phyloP scores from a whole-genome alignment of 1,140 invertebrate genomes.

The Radopholus similis region DNA sequence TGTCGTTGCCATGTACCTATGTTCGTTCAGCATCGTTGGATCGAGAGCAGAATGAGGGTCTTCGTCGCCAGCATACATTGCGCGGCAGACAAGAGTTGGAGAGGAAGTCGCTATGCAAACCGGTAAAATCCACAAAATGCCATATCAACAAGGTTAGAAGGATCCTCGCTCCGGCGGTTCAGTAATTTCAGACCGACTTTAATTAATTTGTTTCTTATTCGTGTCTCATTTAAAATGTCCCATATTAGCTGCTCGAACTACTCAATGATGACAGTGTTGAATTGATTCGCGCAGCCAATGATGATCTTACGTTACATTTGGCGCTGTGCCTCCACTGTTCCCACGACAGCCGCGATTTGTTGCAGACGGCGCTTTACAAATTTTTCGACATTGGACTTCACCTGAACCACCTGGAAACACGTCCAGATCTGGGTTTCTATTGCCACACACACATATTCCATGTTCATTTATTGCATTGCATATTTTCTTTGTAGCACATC shows the following conservation, averaged over 20 bases:
- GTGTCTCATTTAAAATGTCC: neutral
- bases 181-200: neutral
- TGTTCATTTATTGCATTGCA: neutral
- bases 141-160: neutral
- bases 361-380: constrained; percentile 15
- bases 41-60: constrained; percentile 39
- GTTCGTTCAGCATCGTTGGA: constrained; percentile 20
- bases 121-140: constrained; percentile 13
- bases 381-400: constrained; percentile 22
- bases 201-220: neutral
- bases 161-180: neutral
- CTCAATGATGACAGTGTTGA: constrained; percentile 52
- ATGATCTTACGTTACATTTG: constrained; percentile 24
- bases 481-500: constrained; percentile 7
- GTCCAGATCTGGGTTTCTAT: constrained; percentile 29
- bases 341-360: constrained; percentile 30
- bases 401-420: constrained; percentile 35
- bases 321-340: constrained; percentile 1
- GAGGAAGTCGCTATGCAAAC: constrained; percentile 32
- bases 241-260: constrained; percentile 43
- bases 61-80: constrained; percentile 46
- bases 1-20: neutral
- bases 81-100: constrained; percentile 41
- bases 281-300: constrained; percentile 30
- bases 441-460: neutral